phyloP scores from a whole-genome alignment of 2,797 vertebrate species.

The Oreonectes daqikongensis region DNA sequence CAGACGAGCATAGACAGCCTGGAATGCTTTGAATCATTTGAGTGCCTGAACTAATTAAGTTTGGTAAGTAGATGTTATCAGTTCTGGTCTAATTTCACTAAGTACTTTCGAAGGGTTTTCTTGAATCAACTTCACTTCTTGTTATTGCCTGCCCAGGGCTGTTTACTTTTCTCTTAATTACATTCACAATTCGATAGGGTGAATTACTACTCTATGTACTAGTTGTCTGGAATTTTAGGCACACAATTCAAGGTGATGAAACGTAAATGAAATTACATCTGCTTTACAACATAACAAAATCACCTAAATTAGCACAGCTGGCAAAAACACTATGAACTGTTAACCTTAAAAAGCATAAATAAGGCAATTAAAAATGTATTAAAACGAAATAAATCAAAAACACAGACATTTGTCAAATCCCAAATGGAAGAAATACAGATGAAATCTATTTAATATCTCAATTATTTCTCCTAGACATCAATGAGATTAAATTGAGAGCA shows the following conservation, averaged over 20 bases:
- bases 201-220: slow-evolving; percentile 53
- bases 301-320: neutral
- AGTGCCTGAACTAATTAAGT: slow-evolving; percentile 73
- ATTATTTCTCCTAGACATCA: too few species aligned
- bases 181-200: slow-evolving; percentile 55
- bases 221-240: slow-evolving; percentile 46
- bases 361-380: neutral
- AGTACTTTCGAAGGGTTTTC: slow-evolving; percentile 60
- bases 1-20: slow-evolving; percentile 45
- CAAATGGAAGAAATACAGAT: too few species aligned
- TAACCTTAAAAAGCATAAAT: neutral
- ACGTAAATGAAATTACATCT: slow-evolving; percentile 47
- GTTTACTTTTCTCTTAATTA: slow-evolving; percentile 66
- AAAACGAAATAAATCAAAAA: neutral
- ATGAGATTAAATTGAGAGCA: too few species aligned
- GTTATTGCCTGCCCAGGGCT: slow-evolving; percentile 77
- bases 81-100: slow-evolving; percentile 71
- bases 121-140: slow-evolving; percentile 75
- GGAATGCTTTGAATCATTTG: slow-evolving; percentile 58
- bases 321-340: neutral
- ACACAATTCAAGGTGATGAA: slow-evolving; percentile 51
- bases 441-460: too few species aligned
- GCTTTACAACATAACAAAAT: slow-evolving; percentile 30
- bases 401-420: too few species aligned
- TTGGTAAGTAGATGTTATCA: slow-evolving; percentile 76